A percentile compares a stretch with the other conserved stretches of the same genome.
phyloP scores from a whole-genome alignment of 2,113 vertebrate species.

The Crotalus tigris region DNA sequence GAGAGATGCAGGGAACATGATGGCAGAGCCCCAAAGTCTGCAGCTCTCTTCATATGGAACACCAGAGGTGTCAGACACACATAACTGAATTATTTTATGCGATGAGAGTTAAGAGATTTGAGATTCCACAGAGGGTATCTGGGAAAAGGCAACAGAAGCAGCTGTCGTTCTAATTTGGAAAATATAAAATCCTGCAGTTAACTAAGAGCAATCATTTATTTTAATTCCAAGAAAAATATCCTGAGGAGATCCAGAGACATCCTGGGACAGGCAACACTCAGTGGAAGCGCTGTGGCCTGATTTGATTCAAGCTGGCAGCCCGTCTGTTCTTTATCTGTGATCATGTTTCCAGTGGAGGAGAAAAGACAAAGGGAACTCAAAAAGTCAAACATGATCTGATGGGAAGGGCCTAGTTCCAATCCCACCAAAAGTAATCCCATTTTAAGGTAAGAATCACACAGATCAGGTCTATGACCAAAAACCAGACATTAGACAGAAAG shows the following conservation, averaged over 20 bases:
- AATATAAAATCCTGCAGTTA: not conserved
- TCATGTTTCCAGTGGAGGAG: not conserved
- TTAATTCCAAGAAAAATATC: not conserved
- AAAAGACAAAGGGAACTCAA: not conserved
- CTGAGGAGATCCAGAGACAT: not conserved
- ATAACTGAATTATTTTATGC: not conserved
- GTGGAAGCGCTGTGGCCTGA: not conserved
- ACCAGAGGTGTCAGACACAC: not conserved
- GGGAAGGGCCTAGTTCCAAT: not conserved
- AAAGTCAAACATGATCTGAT: not conserved
- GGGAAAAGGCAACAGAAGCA: not conserved
- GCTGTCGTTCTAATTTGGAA: not conserved
- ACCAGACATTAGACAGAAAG: not conserved
- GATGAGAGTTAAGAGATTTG: not conserved
- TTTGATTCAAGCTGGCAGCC: not conserved
- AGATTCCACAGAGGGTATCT: not conserved
- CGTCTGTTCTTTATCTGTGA: not conserved
- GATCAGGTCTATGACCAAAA: not conserved
- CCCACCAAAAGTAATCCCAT: not conserved
- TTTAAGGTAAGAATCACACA: not conserved
- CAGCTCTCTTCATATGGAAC: not conserved
- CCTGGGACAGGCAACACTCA: not conserved
- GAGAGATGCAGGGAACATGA: not conserved
- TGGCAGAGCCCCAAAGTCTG: not conserved
- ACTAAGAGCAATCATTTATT: not conserved